A percentile compares a stretch with the other conserved stretches of the same genome.
Conservation (phyloP, 2,797 vertebrate genomes). For the Halcyon badia region DNA sequence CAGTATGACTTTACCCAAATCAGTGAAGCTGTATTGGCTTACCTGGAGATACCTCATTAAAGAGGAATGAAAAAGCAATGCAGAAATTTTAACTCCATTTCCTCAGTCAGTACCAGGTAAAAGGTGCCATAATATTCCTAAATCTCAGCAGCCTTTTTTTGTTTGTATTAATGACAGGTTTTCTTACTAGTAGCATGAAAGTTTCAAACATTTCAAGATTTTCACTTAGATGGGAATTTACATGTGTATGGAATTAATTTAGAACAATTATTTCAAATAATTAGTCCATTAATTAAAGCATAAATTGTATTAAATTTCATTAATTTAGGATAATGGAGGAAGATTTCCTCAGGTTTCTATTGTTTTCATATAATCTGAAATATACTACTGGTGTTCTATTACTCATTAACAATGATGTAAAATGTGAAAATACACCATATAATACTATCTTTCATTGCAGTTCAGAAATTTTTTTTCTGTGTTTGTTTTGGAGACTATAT, state of each 20-base stretch:
- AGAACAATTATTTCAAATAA: not conserved
- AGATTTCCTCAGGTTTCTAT: not conserved
- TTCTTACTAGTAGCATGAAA: not conserved
- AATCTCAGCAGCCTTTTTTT: not conserved
- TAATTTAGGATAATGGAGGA: not conserved
- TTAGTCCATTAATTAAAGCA: not conserved
- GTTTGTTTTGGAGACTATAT: conserved; percentile 38
- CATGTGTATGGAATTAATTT: not conserved
- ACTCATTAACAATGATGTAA: not conserved
- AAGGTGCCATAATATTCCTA: not conserved
- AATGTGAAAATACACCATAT: not conserved
- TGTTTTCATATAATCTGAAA: not conserved
- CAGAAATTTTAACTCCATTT: not conserved
- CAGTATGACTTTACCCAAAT: not conserved
- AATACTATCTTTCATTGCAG: not conserved
- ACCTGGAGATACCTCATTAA: not conserved
- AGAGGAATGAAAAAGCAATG: not conserved
- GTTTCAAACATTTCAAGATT: not conserved
- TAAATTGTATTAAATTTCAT: not conserved
- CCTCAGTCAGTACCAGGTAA: not conserved
- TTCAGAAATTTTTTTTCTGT: not conserved
- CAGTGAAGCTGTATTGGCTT: not conserved
- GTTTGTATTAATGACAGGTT: not conserved
- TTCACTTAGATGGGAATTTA: not conserved
- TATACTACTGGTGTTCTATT: not conserved